phyloP scores from a whole-genome alignment of 2,888 invertebrate genomes.

The Cosmopolites sordidus region DNA sequence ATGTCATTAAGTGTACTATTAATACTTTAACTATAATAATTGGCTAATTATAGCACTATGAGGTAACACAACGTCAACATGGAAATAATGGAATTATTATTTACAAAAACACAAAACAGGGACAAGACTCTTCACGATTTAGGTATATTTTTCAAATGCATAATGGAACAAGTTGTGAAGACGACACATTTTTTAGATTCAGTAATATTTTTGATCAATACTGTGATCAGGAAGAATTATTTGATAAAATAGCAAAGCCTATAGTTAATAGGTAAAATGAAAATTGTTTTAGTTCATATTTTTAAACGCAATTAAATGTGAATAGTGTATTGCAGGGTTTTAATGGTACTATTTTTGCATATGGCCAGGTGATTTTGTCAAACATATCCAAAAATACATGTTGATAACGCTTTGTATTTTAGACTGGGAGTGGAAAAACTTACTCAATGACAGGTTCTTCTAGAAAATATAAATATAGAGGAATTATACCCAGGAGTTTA shows the following conservation, averaged over 20 bases:
- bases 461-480: slow-evolving; percentile 46
- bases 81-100: slow-evolving; percentile 1
- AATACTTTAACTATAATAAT: too few species aligned
- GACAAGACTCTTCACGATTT: too few species aligned
- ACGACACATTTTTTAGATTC: slow-evolving; percentile 47
- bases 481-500: slow-evolving; percentile 53
- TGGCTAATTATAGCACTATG: slow-evolving; percentile 24
- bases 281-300: background rate
- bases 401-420: too few species aligned
- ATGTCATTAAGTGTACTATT: too few species aligned
- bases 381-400: too few species aligned
- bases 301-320: slow-evolving; percentile 9
- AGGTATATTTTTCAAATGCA: too few species aligned
- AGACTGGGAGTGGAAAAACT: slow-evolving; percentile 57
- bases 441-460: slow-evolving; percentile 52
- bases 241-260: slow-evolving; percentile 50
- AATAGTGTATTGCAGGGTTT: slow-evolving; percentile 52
- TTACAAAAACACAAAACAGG: background rate
- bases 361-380: slow-evolving; percentile 53
- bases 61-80: slow-evolving; percentile 17
- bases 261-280: slow-evolving; percentile 48
- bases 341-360: slow-evolving; percentile 56
- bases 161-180: too few species aligned
- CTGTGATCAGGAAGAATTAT: slow-evolving; percentile 46
- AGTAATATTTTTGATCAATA: slow-evolving; percentile 48